Conservation (phyloP, 2,797 vertebrate species). For the Masticophis lateralis region DNA sequence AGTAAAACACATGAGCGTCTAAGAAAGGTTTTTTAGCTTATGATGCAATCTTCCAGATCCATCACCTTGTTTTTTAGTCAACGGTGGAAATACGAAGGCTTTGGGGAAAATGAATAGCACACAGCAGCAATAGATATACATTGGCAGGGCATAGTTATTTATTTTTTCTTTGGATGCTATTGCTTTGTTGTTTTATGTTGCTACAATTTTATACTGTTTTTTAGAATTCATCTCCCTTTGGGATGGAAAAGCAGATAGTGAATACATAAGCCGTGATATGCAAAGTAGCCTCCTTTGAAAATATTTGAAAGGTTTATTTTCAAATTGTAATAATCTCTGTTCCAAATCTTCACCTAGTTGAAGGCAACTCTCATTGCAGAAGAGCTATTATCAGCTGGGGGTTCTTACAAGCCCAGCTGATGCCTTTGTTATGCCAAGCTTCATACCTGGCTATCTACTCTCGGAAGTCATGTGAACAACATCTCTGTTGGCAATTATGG, state of each 20-base stretch:
- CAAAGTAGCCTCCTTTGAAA: background rate
- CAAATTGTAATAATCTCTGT: background rate
- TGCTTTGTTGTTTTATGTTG: background rate
- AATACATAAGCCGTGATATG: background rate
- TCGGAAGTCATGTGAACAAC: background rate
- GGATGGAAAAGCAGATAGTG: background rate
- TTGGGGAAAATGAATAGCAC: background rate
- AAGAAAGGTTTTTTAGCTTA: background rate
- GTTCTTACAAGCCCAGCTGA: background rate
- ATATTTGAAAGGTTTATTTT: background rate
- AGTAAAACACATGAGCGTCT: background rate
- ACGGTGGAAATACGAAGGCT: background rate
- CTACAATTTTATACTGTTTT: background rate
- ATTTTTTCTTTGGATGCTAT: background rate
- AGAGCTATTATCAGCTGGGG: background rate
- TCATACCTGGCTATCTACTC: background rate
- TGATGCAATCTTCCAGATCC: background rate
- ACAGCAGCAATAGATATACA: background rate
- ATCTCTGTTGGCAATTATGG: background rate
- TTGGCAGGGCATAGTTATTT: background rate
- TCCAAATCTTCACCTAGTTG: background rate
- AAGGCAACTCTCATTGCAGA: background rate
- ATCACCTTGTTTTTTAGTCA: background rate
- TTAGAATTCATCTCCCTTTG: background rate
- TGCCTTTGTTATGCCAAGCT: background rate